phyloP scores from a whole-genome alignment of 2,888 invertebrate species.

The Petrolisthes cinctipes region DNA sequence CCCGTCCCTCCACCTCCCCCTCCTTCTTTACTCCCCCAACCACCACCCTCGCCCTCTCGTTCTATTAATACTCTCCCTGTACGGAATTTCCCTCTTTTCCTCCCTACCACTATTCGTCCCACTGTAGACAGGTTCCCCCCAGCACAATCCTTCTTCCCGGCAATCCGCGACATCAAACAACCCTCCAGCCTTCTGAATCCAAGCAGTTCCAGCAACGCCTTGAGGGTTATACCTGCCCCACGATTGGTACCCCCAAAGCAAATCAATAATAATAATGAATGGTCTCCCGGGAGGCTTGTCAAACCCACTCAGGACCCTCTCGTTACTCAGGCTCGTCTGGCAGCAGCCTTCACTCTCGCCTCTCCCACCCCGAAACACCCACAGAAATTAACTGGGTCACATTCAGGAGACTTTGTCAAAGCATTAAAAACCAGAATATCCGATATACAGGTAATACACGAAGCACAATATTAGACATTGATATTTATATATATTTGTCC shows the following conservation, averaged over 20 bases:
- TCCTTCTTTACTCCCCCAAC: neutral
- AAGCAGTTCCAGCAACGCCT: neutral
- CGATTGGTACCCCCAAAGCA: neutral
- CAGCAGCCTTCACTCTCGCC: too few species aligned
- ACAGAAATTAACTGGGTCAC: too few species aligned
- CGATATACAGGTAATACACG: too few species aligned
- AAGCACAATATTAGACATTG: too few species aligned
- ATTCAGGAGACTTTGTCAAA: too few species aligned
- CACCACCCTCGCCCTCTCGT: neutral
- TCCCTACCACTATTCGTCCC: neutral
- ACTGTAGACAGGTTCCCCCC: neutral
- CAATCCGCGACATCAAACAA: neutral
- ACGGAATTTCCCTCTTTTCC: neutral
- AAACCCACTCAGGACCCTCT: neutral
- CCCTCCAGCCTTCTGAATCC: neutral
- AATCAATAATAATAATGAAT: too few species aligned
- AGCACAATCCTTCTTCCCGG: neutral
- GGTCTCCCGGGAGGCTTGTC: neutral
- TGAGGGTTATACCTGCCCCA: neutral
- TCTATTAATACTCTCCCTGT: too few species aligned
- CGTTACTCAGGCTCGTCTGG: neutral
- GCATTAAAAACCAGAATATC: too few species aligned
- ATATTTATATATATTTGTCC: too few species aligned
- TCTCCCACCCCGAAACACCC: too few species aligned
- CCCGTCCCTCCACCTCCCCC: neutral